These are phyloP conservation scores for Adelognathus sp. DNA, from an alignment of 2,888 invertebrate genomes.

Conservation along the genomic window DNA sequence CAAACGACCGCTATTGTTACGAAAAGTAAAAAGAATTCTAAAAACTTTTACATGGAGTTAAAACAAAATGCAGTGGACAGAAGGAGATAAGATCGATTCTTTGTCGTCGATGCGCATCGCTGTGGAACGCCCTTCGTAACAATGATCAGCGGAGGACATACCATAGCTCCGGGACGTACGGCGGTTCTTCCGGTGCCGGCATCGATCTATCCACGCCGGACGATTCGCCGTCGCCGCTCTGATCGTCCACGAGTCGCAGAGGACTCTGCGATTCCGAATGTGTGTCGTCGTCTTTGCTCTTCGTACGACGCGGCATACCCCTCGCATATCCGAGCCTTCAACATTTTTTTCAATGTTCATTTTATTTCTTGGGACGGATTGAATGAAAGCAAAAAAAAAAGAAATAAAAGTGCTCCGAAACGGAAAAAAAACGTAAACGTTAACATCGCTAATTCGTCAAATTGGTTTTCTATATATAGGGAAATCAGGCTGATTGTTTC, in stretches of 20 bases:
- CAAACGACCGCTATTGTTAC: background rate
- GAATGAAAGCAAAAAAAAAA: too few relatives aligned
- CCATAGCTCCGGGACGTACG: constrained; percentile 92
- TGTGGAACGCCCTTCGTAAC: background rate
- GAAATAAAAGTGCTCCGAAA: too few relatives aligned
- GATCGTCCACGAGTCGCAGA: constrained; percentile 77
- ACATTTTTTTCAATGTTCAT: background rate
- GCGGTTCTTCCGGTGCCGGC: constrained; percentile 89
- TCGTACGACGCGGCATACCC: constrained; percentile 80
- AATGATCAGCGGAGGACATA: constrained; percentile 75
- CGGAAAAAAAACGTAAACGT: too few relatives aligned
- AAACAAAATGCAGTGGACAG: background rate
- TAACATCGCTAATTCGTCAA: too few relatives aligned
- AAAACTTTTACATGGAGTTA: too few relatives aligned
- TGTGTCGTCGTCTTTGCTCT: constrained; percentile 80
- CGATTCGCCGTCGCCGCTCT: constrained; percentile 80
- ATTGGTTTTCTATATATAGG: too few relatives aligned
- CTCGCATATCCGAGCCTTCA: constrained; percentile 78
- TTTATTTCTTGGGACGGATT: background rate
- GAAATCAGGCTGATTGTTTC: too few relatives aligned
- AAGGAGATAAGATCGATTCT: constrained; percentile 1
- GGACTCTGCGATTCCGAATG: constrained; percentile 80
- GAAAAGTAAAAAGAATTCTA: background rate
- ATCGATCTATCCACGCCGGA: constrained; percentile 82
- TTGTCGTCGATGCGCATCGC: background rate